Conservation (phyloP, 2,888 invertebrate species). For the Villa cingulata region DNA sequence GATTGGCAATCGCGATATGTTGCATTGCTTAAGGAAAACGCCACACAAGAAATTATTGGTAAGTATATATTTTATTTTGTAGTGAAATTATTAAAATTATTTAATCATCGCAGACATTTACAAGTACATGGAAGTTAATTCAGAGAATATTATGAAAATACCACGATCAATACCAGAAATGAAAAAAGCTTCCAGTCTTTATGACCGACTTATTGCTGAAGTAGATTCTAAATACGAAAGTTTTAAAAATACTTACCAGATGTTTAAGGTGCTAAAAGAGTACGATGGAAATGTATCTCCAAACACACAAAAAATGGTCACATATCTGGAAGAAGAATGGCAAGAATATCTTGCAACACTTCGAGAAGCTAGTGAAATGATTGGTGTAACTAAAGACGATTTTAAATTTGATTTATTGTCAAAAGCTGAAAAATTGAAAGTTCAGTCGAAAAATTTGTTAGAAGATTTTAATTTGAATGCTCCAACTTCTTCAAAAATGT, state of each 20-base stretch:
- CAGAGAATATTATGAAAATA: conserved; percentile 43
- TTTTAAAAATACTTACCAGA: conserved; percentile 62
- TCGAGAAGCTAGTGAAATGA: conserved; percentile 55
- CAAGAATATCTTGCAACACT: conserved; percentile 52
- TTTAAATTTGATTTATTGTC: conserved; percentile 56
- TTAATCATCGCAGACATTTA: conserved; percentile 38
- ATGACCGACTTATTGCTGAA: conserved; percentile 53
- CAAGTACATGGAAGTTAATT: conserved; percentile 45
- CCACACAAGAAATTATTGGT: conserved; percentile 43
- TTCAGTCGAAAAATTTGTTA: conserved; percentile 50
- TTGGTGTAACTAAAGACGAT: conserved; percentile 58
- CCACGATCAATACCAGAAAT: conserved; percentile 64
- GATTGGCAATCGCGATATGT: conserved; percentile 69
- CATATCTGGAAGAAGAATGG: conserved; percentile 42
- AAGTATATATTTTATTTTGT: conserved; percentile 23
- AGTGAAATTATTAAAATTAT: not conserved
- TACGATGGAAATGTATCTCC: conserved; percentile 55
- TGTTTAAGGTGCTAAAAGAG: conserved; percentile 57
- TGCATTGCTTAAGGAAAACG: conserved; percentile 47
- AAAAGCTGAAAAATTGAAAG: conserved; percentile 58
- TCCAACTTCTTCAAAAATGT: conserved; percentile 48
- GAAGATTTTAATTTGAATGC: conserved; percentile 56
- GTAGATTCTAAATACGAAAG: conserved; percentile 48
- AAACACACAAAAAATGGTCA: conserved; percentile 19
- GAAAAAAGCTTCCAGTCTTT: conserved; percentile 50